Percentiles rank a stretch among this genome's conserved stretches.
Evolutionary conservation across 2,888 invertebrate species (phyloP).

Genomic region (Plagodis pulveraria): DNA sequence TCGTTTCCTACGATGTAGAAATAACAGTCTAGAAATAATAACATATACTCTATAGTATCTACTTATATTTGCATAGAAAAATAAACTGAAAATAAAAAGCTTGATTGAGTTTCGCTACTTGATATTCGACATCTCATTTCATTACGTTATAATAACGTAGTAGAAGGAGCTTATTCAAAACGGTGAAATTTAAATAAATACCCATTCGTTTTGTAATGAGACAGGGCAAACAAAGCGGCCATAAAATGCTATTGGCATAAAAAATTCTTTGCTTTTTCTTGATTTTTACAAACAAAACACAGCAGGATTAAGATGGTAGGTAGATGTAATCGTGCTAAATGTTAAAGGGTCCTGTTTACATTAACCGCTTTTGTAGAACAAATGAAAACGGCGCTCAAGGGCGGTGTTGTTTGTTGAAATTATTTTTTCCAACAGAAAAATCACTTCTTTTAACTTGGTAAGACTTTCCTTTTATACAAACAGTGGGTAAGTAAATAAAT

Average conservation of each 20-base stretch:
- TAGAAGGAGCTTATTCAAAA: slow-evolving; percentile 3
- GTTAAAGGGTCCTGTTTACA: slow-evolving; percentile 70
- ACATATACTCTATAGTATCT: no score
- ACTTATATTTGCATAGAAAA: not conserved
- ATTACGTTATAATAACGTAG: slow-evolving; percentile 11
- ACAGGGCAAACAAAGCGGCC: slow-evolving; percentile 16
- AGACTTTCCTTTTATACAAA: slow-evolving; percentile 8
- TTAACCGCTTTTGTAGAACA: slow-evolving; percentile 74
- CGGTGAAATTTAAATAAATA: slow-evolving; percentile 23
- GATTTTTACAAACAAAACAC: slow-evolving; percentile 50
- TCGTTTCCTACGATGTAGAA: no score
- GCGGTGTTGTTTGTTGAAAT: slow-evolving; percentile 52
- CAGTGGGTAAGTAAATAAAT: slow-evolving; percentile 10
- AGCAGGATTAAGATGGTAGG: slow-evolving; percentile 51
- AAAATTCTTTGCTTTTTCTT: slow-evolving; percentile 41
- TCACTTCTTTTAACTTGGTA: slow-evolving; percentile 30
- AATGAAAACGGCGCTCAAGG: slow-evolving; percentile 71
- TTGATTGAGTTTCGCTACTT: slow-evolving; percentile 9
- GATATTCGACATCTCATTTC: slow-evolving; percentile 6
- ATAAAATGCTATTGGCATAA: slow-evolving; percentile 25
- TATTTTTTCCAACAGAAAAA: slow-evolving; percentile 50
- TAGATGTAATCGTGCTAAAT: slow-evolving; percentile 72
- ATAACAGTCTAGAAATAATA: no score
- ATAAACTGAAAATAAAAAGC: slow-evolving; percentile 5
- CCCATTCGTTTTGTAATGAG: slow-evolving; percentile 18